A percentile compares a stretch with the other conserved stretches of the same genome.
phyloP scores from a whole-genome alignment of 2,888 invertebrate genomes.

The Rhagium mordax region DNA sequence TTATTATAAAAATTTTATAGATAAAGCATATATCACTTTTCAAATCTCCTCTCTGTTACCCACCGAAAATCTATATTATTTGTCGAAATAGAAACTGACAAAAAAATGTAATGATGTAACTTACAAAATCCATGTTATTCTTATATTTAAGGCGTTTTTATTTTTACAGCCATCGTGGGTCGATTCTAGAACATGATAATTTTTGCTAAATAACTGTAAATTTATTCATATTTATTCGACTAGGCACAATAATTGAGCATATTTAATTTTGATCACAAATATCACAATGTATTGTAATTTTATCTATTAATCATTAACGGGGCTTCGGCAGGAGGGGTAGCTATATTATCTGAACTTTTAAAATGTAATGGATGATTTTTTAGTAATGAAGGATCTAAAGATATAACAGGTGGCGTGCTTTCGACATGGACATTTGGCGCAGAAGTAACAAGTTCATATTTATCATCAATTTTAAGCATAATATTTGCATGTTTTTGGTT shows the following conservation, averaged over 20 bases:
- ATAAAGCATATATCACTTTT: too few species aligned
- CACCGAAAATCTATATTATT: too few species aligned
- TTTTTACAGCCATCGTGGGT: neutral
- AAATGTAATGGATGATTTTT: constrained; percentile 47
- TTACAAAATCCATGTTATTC: neutral
- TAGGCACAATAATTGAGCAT: constrained; percentile 39
- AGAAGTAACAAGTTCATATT: constrained; percentile 52
- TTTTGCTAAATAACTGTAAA: neutral
- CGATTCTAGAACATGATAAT: neutral
- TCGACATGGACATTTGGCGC: constrained; percentile 68
- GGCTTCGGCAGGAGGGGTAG: constrained; percentile 51
- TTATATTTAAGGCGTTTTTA: neutral
- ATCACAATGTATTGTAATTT: constrained; percentile 8
- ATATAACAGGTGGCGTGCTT: constrained; percentile 50
- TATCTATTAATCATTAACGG: constrained; percentile 34
- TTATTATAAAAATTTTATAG: too few species aligned
- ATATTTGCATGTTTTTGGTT: constrained; percentile 57
- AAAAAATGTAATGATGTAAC: too few species aligned
- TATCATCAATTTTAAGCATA: constrained; percentile 60
- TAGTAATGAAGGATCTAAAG: constrained; percentile 46
- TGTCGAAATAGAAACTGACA: too few species aligned
- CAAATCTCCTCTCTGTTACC: too few species aligned
- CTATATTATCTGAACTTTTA: constrained; percentile 6
- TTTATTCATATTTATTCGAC: constrained; percentile 19
- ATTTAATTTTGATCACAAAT: constrained; percentile 20